Evolutionary conservation across 2,888 invertebrate species (phyloP), one percentile per base, ranked within the genome.

Genomic region (Cepaea hortensis): DNA sequence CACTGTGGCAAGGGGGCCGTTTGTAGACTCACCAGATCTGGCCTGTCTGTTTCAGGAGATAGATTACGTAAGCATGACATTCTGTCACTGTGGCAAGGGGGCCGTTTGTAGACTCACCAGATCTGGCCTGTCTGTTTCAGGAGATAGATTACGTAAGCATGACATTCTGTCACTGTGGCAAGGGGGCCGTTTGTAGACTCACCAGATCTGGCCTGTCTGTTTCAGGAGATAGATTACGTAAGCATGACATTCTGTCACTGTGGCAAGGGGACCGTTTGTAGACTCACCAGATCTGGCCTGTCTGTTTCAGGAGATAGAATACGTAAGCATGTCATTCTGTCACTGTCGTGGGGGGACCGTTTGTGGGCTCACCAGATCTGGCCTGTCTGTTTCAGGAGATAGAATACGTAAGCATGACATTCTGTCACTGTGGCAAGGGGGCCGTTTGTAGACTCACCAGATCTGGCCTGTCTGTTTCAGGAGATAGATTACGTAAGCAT

Each of bases 331-430:
- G 55, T 11, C 55, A 9, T 9, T 11, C 55, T 55, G 46, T 89
- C 75, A 86, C 75, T 23, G 80, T 90, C 46, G 73, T 86, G n/a
- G 90, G 90, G 5, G 90, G 88, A n/a, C 88, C 88, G 0, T 90
- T 90, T 80, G 86, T 87, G 55, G 50, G 84, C 13, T 72, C 86
- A 13, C 77, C 73, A 20, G 81, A 87, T 55, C 86, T 89, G 65
- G 65, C 83, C 13, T 90, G 90, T 68, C 70, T 87, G 46, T 82
- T 90, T n/a, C 82, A 87, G 62, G 80, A 86, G 85, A 48, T 83
- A 61, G 72, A 88, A 23, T 70, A n/a, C 81, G 90, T 90, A 72
- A 86, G 87, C 50, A n/a, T n/a, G 18, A n/a, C 7, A 55, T 55
- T 9, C 55, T 55, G 46, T 90, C 75, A 86, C 79, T 20, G 81